Evolutionary conservation across 2,888 invertebrate species (phyloP).

Genomic region (Heliconius aoede): DNA sequence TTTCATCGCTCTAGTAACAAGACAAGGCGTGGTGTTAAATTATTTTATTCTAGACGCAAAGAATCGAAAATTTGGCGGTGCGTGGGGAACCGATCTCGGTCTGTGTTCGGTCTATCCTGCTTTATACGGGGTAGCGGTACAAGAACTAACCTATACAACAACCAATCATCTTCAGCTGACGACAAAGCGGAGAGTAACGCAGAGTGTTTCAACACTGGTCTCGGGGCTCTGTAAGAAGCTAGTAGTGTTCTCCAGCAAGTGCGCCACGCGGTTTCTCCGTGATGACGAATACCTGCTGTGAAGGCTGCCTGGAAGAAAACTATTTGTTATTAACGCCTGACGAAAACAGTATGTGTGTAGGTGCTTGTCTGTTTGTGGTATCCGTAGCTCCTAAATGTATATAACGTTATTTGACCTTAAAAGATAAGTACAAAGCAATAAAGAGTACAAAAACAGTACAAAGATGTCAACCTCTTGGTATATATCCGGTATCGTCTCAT

Average conservation of each 20-base stretch:
- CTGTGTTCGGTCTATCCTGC: neutral
- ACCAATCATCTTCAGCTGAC: constrained; percentile 89
- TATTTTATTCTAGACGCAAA: no score
- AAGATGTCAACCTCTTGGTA: constrained; percentile 82
- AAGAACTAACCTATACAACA: constrained; percentile 58
- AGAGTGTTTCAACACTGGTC: constrained; percentile 70
- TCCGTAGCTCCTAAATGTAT: no score
- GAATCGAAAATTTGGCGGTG: no score
- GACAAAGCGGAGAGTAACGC: constrained; percentile 88
- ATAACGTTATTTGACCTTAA: no score
- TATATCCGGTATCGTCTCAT: constrained; percentile 88
- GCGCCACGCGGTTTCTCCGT: constrained; percentile 89
- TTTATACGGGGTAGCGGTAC: neutral
- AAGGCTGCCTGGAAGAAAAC: constrained; percentile 70
- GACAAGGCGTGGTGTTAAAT: no score
- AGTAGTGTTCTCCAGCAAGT: constrained; percentile 89
- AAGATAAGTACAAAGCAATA: neutral
- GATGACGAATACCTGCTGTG: constrained; percentile 87
- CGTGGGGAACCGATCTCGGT: no score
- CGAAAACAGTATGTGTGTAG: no score
- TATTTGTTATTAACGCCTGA: neutral
- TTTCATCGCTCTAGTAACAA: no score
- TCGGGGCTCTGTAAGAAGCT: constrained; percentile 87
- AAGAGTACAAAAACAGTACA: neutral
- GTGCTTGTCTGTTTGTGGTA: no score